Conservation (phyloP, 2,797 vertebrate genomes). For the Mus minutoides region DNA sequence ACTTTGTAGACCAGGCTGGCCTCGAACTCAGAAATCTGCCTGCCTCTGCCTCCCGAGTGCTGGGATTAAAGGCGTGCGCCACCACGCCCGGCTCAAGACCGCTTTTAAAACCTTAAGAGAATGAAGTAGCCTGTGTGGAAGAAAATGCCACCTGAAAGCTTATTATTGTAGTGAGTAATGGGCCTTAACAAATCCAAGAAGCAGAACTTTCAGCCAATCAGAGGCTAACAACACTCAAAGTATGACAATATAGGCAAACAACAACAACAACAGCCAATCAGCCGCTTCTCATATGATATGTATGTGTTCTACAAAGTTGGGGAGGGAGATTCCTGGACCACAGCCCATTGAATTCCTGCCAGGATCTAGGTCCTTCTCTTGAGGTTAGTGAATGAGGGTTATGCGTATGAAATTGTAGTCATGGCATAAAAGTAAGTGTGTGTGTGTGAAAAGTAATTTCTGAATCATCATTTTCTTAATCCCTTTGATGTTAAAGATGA, state of each 20-base stretch:
- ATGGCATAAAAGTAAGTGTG: background rate
- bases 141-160: background rate
- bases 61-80: too few species aligned
- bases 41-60: too few species aligned
- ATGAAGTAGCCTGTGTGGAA: background rate
- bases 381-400: background rate
- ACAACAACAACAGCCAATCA: too few species aligned
- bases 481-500: background rate
- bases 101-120: too few species aligned
- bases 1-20: too few species aligned
- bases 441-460: background rate
- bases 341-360: background rate
- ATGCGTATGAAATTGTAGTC: too few species aligned
- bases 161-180: background rate
- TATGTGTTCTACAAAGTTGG: too few species aligned
- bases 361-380: background rate
- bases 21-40: too few species aligned
- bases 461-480: background rate
- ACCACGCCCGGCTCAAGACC: too few species aligned
- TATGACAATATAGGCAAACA: background rate
- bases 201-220: background rate
- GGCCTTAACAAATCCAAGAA: background rate
- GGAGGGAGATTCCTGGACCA: background rate
- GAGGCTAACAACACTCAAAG: background rate
- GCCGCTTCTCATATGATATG: too few species aligned